Percentiles rank a stretch among this genome's conserved stretches.
Conservation (phyloP, 2,888 invertebrate genomes). For the Coelogynopora nodosa region DNA sequence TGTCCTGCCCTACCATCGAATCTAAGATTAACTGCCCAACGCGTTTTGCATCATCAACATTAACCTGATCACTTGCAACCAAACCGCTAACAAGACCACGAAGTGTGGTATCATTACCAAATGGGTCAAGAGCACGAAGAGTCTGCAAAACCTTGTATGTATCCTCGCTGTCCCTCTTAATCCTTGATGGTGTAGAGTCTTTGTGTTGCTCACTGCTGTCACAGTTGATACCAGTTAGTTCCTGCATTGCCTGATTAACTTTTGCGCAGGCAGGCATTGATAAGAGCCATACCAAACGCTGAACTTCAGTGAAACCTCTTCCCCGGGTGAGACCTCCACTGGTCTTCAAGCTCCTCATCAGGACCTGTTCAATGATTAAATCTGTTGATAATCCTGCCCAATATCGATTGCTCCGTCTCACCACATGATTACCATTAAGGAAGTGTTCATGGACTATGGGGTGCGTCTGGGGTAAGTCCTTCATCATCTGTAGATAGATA, state of each 20-base stretch:
- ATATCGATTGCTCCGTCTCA: conserved; percentile 34
- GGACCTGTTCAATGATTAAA: conserved; percentile 39
- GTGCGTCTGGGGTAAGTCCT: conserved; percentile 46
- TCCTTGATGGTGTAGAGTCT: conserved; percentile 14
- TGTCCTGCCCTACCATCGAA: not conserved
- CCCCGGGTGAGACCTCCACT: conserved; percentile 40
- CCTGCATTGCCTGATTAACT: conserved; percentile 47
- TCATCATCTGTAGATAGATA: conserved; percentile 60
- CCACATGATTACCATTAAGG: conserved; percentile 6
- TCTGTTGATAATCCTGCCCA: conserved; percentile 39
- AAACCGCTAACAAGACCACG: not conserved
- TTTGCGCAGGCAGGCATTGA: conserved; percentile 48
- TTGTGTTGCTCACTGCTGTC: conserved; percentile 38
- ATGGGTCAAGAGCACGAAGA: not conserved
- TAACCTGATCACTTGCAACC: not conserved
- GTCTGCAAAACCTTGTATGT: not conserved
- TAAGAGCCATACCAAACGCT: conserved; percentile 47
- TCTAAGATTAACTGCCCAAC: conserved; percentile 26
- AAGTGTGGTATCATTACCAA: conserved; percentile 21
- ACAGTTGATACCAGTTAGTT: conserved; percentile 35
- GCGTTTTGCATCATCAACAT: conserved; percentile 14
- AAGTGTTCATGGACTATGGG: not conserved
- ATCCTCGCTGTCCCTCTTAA: conserved; percentile 26
- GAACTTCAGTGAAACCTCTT: conserved; percentile 41
- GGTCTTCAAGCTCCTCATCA: conserved; percentile 37